Conservation (phyloP, 2,888 invertebrate genomes). For the Drosophila helvetica region DNA sequence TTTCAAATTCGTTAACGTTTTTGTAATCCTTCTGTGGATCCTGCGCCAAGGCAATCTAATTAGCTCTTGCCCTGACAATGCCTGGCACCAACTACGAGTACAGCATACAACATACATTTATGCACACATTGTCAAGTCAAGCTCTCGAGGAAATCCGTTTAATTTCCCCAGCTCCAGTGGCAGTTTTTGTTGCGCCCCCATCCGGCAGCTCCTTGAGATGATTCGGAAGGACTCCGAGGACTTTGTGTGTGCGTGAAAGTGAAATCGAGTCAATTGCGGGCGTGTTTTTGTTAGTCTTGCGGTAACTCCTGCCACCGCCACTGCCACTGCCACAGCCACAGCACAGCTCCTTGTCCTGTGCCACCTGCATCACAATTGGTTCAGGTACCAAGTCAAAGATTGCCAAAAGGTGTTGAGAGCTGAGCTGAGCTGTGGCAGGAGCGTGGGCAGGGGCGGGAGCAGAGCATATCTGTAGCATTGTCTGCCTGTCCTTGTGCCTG, state of each 20-base stretch:
- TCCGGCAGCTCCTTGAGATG: slow-evolving; percentile 3
- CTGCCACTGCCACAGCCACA: background rate
- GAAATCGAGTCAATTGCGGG: slow-evolving; percentile 71
- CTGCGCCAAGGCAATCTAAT: slow-evolving; percentile 19
- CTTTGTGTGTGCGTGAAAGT: slow-evolving; percentile 63
- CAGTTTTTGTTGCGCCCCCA: slow-evolving; percentile 10
- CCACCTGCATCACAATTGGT: slow-evolving; percentile 40
- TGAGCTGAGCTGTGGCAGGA: slow-evolving; percentile 23
- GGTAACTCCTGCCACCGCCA: slow-evolving; percentile 46
- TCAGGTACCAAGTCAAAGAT: slow-evolving; percentile 49
- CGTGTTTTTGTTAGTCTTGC: slow-evolving; percentile 69
- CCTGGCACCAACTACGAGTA: slow-evolving; percentile 8
- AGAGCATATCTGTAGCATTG: slow-evolving; percentile 26
- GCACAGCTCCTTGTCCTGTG: slow-evolving; percentile 19
- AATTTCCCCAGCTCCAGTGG: slow-evolving; percentile 57
- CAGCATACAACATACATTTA: too few species aligned
- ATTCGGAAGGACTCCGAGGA: slow-evolving; percentile 1
- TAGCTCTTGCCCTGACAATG: slow-evolving; percentile 28
- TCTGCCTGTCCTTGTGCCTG: slow-evolving; percentile 25
- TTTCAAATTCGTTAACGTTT: background rate
- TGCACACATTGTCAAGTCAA: slow-evolving; percentile 32
- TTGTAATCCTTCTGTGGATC: slow-evolving; percentile 16
- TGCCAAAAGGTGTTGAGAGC: slow-evolving; percentile 43
- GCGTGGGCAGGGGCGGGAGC: background rate
- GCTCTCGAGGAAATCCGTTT: slow-evolving; percentile 64